phyloP scores from a whole-genome alignment of 2,888 invertebrate species.

The Leptarthrus brevirostris region DNA sequence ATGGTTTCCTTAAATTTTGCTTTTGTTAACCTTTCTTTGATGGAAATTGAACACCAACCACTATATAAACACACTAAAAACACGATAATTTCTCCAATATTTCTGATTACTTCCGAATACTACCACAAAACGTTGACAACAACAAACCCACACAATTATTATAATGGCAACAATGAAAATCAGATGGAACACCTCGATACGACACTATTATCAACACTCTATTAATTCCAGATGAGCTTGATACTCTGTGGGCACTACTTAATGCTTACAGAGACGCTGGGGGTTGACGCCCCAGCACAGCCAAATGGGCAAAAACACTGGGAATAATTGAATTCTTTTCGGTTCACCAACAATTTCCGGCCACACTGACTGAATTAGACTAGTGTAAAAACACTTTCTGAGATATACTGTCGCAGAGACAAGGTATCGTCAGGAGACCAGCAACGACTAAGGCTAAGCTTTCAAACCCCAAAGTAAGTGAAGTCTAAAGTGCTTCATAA shows the following conservation, averaged over 20 bases:
- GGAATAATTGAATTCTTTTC: constrained; percentile 15
- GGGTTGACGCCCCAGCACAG: constrained; percentile 14
- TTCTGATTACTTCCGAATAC: constrained; percentile 8
- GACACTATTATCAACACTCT: constrained; percentile 38
- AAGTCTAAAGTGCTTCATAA: not conserved
- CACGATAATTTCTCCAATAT: constrained; percentile 17
- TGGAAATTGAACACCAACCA: not conserved
- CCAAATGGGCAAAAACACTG: constrained; percentile 9
- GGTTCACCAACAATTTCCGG: constrained; percentile 31
- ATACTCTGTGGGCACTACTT: constrained; percentile 7
- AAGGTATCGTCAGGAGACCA: constrained; percentile 21
- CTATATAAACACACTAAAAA: not conserved
- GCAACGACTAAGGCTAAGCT: constrained; percentile 21
- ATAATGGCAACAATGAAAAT: not conserved
- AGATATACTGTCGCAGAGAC: not conserved
- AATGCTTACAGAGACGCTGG: not conserved
- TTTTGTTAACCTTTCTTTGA: constrained; percentile 14
- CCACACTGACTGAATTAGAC: constrained; percentile 8
- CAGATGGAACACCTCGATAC: constrained; percentile 16
- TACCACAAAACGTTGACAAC: constrained; percentile 7
- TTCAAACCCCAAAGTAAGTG: not conserved
- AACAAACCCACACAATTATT: constrained; percentile 20
- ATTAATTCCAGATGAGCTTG: constrained; percentile 24
- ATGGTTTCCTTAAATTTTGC: not conserved
- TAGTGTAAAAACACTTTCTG: not conserved